Conservation (phyloP, 2,797 vertebrate genomes). For the Sebastiscus tertius region DNA sequence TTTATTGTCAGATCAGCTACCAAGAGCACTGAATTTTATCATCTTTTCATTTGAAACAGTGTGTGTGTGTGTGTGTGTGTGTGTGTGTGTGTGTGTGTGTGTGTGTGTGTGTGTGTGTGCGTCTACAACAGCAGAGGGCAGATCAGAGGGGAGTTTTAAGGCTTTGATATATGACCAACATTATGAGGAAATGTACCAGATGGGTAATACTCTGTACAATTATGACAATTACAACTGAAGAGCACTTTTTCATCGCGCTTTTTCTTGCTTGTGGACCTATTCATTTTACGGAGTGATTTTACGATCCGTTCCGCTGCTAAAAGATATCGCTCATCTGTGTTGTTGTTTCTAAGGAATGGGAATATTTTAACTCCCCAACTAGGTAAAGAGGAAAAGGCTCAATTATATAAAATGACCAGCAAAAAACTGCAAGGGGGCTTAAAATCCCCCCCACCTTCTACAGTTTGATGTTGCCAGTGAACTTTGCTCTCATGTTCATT, state of each 20-base stretch:
- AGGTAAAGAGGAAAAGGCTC: not conserved
- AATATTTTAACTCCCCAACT: not conserved
- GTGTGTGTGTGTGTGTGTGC: not conserved
- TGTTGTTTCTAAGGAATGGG: conserved; percentile 1
- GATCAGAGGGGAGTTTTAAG: conserved; percentile 65
- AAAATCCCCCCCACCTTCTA: not conserved
- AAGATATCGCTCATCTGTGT: conserved; percentile 48
- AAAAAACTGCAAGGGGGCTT: not conserved
- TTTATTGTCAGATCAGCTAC: conserved; percentile 77
- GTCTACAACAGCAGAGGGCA: conserved; percentile 49
- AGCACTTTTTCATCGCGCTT: conserved; percentile 58
- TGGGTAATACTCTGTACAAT: conserved; percentile 64
- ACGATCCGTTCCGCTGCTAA: conserved; percentile 39
- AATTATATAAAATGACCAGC: conserved; percentile 2
- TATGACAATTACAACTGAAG: conserved; percentile 67
- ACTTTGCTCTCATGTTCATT: not conserved
- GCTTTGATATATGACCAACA: conserved; percentile 68
- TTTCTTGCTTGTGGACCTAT: conserved; percentile 47
- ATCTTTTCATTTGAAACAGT: conserved; percentile 48
- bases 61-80: not conserved
- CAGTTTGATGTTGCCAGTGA: not conserved
- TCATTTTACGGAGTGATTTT: conserved; percentile 56
- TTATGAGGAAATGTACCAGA: conserved; percentile 67
- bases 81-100: not conserved
- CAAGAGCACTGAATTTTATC: conserved; percentile 61